Evolutionary conservation across 1,140 invertebrate genomes (phyloP).

Genomic region (Episyrphus balteatus): DNA sequence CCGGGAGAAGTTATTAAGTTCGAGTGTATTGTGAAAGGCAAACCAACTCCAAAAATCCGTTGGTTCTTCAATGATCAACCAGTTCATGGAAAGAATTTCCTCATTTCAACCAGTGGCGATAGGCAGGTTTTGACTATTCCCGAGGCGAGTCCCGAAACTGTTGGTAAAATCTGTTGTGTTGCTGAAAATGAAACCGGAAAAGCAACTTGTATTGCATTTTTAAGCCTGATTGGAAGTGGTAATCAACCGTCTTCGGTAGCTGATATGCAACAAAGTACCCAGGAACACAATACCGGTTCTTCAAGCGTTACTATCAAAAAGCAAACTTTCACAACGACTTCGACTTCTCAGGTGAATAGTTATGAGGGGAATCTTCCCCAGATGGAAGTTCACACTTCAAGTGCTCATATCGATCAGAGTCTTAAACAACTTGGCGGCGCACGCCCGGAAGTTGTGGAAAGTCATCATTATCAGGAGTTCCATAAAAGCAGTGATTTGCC

Average conservation of each 20-base stretch:
- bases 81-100: slow-evolving; percentile 59
- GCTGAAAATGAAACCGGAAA: slow-evolving; percentile 66
- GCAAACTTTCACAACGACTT: slow-evolving; percentile 32
- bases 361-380: slow-evolving; percentile 34
- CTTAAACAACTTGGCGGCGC: slow-evolving; percentile 29
- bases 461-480: slow-evolving; percentile 31
- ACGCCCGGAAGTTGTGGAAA: slow-evolving; percentile 27
- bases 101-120: slow-evolving; percentile 57
- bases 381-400: slow-evolving; percentile 28
- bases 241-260: slow-evolving; percentile 9
- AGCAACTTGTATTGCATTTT: slow-evolving; percentile 49
- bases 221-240: slow-evolving; percentile 39
- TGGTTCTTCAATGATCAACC: slow-evolving; percentile 69
- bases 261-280: slow-evolving; percentile 21
- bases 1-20: slow-evolving; percentile 82
- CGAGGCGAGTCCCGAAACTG: slow-evolving; percentile 42
- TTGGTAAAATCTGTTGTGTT: slow-evolving; percentile 58
- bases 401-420: slow-evolving; percentile 28
- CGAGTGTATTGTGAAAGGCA: slow-evolving; percentile 60
- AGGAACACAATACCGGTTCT: slow-evolving; percentile 33
- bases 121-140: slow-evolving; percentile 57
- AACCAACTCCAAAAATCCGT: slow-evolving; percentile 66
- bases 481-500: slow-evolving; percentile 30
- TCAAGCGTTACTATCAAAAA: slow-evolving; percentile 34
- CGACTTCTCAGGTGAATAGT: slow-evolving; percentile 31